Percentiles rank a stretch among this genome's conserved stretches.
These are phyloP conservation scores for Peromyscus maniculatus DNA, from an alignment of 2,113 vertebrate species.

Conservation along the genomic window DNA sequence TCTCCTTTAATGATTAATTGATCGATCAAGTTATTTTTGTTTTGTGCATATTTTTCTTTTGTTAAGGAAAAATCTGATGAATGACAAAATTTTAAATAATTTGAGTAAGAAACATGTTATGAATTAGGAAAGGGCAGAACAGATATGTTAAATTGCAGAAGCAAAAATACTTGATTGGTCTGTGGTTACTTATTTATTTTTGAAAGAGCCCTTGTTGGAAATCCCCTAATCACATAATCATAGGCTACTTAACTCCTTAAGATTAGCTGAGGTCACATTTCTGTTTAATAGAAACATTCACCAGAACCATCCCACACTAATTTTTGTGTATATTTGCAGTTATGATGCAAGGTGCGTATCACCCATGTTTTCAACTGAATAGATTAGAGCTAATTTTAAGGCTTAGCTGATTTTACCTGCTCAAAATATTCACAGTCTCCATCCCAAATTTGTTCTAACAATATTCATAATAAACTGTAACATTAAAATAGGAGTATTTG, in stretches of 20 bases:
- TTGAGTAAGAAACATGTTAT: background rate
- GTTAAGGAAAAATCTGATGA: background rate
- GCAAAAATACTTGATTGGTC: background rate
- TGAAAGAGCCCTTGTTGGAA: background rate
- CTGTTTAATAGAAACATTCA: background rate
- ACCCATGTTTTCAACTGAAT: background rate
- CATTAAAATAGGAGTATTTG: constrained; percentile 7
- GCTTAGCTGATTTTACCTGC: background rate
- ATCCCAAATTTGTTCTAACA: background rate
- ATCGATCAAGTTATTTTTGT: background rate
- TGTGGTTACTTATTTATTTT: background rate
- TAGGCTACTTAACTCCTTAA: background rate
- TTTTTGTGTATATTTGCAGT: background rate
- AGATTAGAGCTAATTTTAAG: background rate
- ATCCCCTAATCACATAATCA: background rate
- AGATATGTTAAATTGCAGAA: background rate
- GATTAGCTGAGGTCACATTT: background rate
- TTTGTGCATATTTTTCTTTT: background rate
- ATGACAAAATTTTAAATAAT: constrained; percentile 12
- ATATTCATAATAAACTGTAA: background rate
- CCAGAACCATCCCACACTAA: background rate
- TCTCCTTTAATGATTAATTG: background rate
- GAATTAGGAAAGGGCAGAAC: background rate
- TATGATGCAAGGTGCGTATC: background rate
- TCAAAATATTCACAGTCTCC: background rate